Percentiles rank a stretch among this genome's conserved stretches.
These are phyloP conservation scores for Hyperoodon ampullatus DNA, from an alignment of 2,113 vertebrate genomes.

Conservation along the genomic window DNA sequence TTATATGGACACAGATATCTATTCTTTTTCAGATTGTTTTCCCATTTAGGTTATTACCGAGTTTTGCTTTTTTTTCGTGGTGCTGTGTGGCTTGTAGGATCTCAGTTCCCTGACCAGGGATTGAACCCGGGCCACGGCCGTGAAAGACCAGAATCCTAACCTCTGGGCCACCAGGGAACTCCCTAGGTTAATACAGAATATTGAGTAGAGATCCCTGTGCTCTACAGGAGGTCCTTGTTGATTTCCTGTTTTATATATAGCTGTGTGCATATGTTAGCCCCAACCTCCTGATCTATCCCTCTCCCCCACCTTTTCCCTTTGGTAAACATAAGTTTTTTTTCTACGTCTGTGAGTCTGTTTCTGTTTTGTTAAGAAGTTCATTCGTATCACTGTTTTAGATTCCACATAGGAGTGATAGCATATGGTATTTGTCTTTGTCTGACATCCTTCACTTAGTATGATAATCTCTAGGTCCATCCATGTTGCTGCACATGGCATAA, in stretches of 20 bases:
- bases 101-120: background rate
- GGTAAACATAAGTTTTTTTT: background rate
- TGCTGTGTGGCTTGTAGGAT: background rate
- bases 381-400: background rate
- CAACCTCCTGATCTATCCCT: background rate
- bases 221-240: background rate
- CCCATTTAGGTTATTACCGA: background rate
- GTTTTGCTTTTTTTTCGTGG: rapidly evolving
- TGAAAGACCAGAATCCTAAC: background rate
- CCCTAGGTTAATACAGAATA: too few relatives aligned
- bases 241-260: background rate
- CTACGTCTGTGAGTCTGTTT: background rate
- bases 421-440: too few relatives aligned
- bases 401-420: background rate
- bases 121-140: background rate
- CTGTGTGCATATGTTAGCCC: background rate
- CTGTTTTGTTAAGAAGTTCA: background rate
- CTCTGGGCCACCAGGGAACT: background rate
- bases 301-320: background rate
- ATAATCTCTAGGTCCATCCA: background rate
- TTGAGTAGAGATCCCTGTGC: background rate
- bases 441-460: too few relatives aligned
- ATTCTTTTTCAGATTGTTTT: background rate
- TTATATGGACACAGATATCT: background rate
- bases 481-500: background rate